These are phyloP conservation scores for Amblyraja radiata DNA, from an alignment of 2,797 vertebrate species.

Conservation along the genomic window DNA sequence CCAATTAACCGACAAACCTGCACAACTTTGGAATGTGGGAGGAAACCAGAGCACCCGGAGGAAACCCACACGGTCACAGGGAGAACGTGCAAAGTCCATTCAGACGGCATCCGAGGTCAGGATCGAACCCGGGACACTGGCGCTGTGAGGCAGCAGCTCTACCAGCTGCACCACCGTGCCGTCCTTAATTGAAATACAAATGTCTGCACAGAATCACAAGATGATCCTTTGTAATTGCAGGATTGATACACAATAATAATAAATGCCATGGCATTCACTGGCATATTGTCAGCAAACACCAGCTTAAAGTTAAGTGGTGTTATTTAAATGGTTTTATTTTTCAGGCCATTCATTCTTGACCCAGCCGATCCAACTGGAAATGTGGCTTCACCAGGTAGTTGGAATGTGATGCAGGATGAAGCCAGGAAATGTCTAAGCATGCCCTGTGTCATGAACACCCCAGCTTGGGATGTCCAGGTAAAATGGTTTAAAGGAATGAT, in stretches of 20 bases:
- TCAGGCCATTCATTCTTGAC: slow-evolving; percentile 49
- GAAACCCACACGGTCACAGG: too few relatives aligned
- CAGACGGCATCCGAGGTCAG: too few relatives aligned
- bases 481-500: not conserved
- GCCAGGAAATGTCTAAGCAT: slow-evolving; percentile 39
- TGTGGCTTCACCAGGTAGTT: slow-evolving; percentile 35
- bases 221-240: not conserved
- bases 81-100: too few relatives aligned
- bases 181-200: too few relatives aligned
- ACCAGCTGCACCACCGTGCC: too few relatives aligned
- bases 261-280: not conserved
- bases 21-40: too few relatives aligned
- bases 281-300: not conserved
- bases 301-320: not conserved
- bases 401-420: slow-evolving; percentile 39
- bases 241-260: not conserved
- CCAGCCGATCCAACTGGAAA: slow-evolving; percentile 47
- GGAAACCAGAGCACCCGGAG: too few relatives aligned
- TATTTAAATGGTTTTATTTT: slow-evolving; percentile 38
- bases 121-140: too few relatives aligned
- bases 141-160: too few relatives aligned
- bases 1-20: too few relatives aligned
- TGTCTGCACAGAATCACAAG: too few relatives aligned
- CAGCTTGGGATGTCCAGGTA: slow-evolving; percentile 45
- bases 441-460: slow-evolving; percentile 2